Base-by-base conservation (phyloP, 2,797 vertebrate species). In the Cottoperca gobio region DNA sequence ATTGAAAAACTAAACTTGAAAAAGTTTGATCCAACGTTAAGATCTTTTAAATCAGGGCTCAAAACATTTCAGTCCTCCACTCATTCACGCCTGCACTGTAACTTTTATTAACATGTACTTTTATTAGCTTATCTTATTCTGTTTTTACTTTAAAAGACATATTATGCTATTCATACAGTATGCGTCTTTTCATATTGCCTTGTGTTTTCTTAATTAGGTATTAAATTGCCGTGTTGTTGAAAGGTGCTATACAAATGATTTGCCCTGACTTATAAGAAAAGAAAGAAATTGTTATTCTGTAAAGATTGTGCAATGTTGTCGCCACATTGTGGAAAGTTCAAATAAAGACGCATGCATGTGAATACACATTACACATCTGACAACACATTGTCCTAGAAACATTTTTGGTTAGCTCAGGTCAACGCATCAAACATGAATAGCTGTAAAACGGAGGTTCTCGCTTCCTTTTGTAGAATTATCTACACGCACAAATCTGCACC, bases 401-500 rank as follows among this genome's bases (percentile, higher is more conserved):
- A 39, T n/a, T 19, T 28, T 0, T 6, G 12, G 11, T 49, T 4
- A 49, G 28, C 0, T 3, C 0, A 5, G 43, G 45, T 40, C 19
- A 42, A 31, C 8, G 2, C 14, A 26, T 42, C 16, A 16, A 46
- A 35, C 46, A 8, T 3, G 33, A 45, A 14, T 8, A 43, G 39
- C 26, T 31, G 12, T 8, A 17, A 50, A 43, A 42, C 24, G 48
- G 6, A 43, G 42, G 4, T 10, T 39, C 2, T 26, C 35, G 75
- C 61, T 79, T 85, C 73, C 78, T 79, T 52, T n/a, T 16, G 17
- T 16, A 17, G 5, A 1, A 33, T n/a, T 23, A 9, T 2, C 33
- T 16, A 66, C 66, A 39, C 37, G 39, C 48, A 80, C 73, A 31
- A 21, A 64, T 37, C 9, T 60, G 6, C 6, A 23, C 8, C 9